A percentile compares a stretch with the other conserved stretches of the same genome.
Conservation (phyloP, 2,888 invertebrate genomes). For the Hypsopygia costalis region DNA sequence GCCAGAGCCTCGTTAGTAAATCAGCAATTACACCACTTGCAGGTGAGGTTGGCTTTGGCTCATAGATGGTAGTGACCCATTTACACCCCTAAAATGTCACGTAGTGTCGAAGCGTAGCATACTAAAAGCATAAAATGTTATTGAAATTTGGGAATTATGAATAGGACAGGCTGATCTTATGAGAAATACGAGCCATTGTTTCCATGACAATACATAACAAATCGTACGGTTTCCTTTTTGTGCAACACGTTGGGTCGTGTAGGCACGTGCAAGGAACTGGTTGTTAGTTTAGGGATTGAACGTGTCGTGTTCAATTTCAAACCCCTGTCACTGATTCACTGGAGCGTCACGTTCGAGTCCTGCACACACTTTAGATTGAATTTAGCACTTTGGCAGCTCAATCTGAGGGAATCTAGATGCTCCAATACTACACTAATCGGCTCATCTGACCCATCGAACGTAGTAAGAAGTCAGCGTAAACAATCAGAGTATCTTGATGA, state of each 20-base stretch:
- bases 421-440: too few species aligned
- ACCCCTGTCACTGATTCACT: conserved; percentile 6
- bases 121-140: background rate
- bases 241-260: conserved; percentile 30
- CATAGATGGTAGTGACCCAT: too few species aligned
- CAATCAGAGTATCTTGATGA: too few species aligned
- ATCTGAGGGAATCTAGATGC: background rate
- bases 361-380: conserved; percentile 3
- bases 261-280: conserved; percentile 31
- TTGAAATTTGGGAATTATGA: background rate
- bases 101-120: background rate
- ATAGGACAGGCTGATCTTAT: conserved; percentile 1
- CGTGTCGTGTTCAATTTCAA: conserved; percentile 11
- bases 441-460: too few species aligned
- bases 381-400: background rate
- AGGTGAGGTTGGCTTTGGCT: too few species aligned
- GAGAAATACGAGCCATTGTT: conserved; percentile 28
- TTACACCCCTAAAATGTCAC: too few species aligned
- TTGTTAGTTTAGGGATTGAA: conserved; percentile 14
- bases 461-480: too few species aligned
- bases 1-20: too few species aligned
- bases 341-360: conserved; percentile 4
- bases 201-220: conserved; percentile 33
- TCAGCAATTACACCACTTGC: too few species aligned
- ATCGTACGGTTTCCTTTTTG: conserved; percentile 25